Percentiles rank a stretch among this genome's conserved stretches.
phyloP scores from a whole-genome alignment of 2,888 invertebrate genomes.

The Deroplatys truncata region DNA sequence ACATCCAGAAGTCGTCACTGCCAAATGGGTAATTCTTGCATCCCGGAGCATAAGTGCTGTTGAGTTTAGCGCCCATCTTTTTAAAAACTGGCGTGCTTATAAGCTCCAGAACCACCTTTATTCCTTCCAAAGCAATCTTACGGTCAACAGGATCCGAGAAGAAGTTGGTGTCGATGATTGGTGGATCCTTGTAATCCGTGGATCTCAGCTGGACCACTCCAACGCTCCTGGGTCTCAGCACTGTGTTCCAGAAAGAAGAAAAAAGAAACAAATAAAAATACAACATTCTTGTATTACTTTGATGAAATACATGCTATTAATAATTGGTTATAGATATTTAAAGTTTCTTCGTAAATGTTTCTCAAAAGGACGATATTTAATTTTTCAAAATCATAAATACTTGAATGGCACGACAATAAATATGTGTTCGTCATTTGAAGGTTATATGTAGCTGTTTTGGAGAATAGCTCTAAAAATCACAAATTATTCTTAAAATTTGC shows the following conservation, averaged over 20 bases:
- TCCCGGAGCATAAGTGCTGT: constrained; percentile 75
- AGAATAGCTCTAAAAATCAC: no score
- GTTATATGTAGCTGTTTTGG: no score
- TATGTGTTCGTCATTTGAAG: no score
- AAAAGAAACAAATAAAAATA: no score
- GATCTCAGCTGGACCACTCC: constrained; percentile 53
- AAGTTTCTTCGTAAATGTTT: no score
- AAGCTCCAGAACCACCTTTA: constrained; percentile 44
- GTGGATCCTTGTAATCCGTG: constrained; percentile 54
- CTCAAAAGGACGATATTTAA: no score
- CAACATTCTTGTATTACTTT: no score
- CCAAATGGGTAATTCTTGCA: constrained; percentile 68
- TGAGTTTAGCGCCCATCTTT: constrained; percentile 71
- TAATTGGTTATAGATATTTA: no score
- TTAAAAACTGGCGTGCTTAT: constrained; percentile 77
- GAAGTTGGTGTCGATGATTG: constrained; percentile 60
- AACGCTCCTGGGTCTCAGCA: constrained; percentile 50
- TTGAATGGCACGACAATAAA: no score
- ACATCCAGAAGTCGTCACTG: constrained; percentile 83
- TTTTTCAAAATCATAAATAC: no score
- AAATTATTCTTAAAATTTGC: no score
- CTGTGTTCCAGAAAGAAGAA: neutral
- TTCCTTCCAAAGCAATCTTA: constrained; percentile 48
- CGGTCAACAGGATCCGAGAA: constrained; percentile 55
- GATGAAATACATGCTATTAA: no score